A percentile compares a stretch with the other conserved stretches of the same genome.
Conservation (phyloP, 2,113 vertebrate genomes). For the Terrapene triunguis region DNA sequence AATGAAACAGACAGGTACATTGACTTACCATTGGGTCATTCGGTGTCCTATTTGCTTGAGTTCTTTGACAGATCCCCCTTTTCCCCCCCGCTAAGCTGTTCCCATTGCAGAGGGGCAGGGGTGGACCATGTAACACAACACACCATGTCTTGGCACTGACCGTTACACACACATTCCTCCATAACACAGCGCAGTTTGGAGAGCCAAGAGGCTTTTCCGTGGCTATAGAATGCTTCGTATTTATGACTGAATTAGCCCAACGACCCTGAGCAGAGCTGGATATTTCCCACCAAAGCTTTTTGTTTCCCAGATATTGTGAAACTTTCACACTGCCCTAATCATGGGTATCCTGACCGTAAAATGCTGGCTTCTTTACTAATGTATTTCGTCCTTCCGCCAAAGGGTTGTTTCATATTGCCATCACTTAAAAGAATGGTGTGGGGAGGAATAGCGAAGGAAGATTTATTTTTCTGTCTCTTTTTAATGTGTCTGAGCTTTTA, state of each 20-base stretch:
- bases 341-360: neutral
- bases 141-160: neutral
- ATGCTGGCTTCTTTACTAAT: neutral
- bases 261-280: neutral
- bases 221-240: conserved; percentile 20
- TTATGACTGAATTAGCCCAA: conserved; percentile 34
- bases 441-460: neutral
- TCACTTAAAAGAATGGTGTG: neutral
- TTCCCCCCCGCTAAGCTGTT: neutral
- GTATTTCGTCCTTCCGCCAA: neutral
- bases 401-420: neutral
- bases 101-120: neutral
- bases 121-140: neutral
- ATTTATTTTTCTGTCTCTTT: neutral
- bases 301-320: conserved; percentile 36
- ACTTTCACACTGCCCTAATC: neutral
- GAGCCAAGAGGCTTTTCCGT: conserved; percentile 15
- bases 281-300: conserved; percentile 7
- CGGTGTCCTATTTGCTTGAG: neutral
- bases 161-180: neutral
- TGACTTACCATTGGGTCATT: too few species aligned
- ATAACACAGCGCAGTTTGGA: neutral
- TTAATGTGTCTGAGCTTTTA: neutral
- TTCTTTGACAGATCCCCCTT: neutral
- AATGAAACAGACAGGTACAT: accelerated